Conservation (phyloP, 2,797 vertebrate species). For the Gallirallus australis region DNA sequence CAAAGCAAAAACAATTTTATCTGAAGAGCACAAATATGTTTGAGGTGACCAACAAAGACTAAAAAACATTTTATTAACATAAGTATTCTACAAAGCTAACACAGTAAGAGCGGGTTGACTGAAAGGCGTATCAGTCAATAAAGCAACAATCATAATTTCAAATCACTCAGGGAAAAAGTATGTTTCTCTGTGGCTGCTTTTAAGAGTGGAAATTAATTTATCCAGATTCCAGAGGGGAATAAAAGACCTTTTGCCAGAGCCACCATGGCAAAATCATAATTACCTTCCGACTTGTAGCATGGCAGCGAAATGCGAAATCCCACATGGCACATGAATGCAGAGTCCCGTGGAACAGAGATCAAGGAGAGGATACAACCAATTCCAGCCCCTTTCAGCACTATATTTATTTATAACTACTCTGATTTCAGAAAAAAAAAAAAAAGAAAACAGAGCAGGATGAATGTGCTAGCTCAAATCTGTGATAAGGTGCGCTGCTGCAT, state of each 20-base stretch:
- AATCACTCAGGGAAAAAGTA: constrained; percentile 31
- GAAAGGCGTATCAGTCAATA: constrained; percentile 30
- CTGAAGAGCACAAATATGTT: neutral
- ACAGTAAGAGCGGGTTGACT: neutral
- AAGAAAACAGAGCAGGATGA: neutral
- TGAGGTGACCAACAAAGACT: constrained; percentile 17
- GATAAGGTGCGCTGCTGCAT: neutral
- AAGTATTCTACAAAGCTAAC: constrained; percentile 14
- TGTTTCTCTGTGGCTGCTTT: constrained; percentile 27
- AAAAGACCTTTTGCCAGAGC: constrained; percentile 11
- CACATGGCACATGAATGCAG: neutral
- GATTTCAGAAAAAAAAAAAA: neutral
- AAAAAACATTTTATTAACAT: constrained; percentile 5
- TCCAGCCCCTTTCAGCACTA: neutral
- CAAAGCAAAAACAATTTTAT: constrained; percentile 1
- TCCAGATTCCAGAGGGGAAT: neutral
- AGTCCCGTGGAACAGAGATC: neutral
- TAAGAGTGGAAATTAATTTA: constrained; percentile 34
- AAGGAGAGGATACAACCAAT: neutral
- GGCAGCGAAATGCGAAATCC: neutral
- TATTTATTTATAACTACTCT: neutral
- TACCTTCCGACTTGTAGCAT: neutral
- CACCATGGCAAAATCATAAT: neutral
- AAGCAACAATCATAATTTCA: constrained; percentile 1
- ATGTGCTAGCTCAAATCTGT: neutral